Evolutionary conservation across 2,797 vertebrate species (phyloP), one percentile per base, ranked within the genome.

Genomic region (Dipus sagitta): DNA sequence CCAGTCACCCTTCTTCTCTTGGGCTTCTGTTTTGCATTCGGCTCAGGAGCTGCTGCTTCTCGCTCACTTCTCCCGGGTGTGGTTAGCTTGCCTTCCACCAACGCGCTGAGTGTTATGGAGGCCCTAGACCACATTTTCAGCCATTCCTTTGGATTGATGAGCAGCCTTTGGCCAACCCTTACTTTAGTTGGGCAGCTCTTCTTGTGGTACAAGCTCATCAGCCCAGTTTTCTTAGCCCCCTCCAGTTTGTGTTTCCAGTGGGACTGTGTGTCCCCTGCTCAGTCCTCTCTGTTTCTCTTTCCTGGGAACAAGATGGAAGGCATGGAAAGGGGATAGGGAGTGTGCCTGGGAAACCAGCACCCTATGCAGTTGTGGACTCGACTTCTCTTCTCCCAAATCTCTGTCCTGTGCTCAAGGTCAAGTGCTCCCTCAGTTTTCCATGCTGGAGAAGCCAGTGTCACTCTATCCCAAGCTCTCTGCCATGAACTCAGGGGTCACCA

Each of bases 381-480:
- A 64, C 20, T 28, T 20, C 23, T 91, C 83, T 52, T 32, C 64
- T 26, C 14, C 23, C 47, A 64, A 38, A 24, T 65, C n/a, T 79
- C 17, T 14, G 78, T 58, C 23, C 24, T 42, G 34, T 4, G n/a
- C 17, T 88, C 64, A 11, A 38, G 71, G 15, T 26, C 28, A 18
- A 0, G 4, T 9, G 32, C 15, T 0, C 13, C 26, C 32, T 64
- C 62, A 7, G 4, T 10, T 52, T 67, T 52, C 9, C 34, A 18
- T 14, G 32, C 0, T 13, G 28, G 81, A 58, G 60, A 6, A 67
- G 38, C 62, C 0, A 0, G 0, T 3, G 9, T 26, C 11, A 26
- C 14, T 54, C 32, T 28, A 54, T 79, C n/a, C 20, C 34, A 52
- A 38, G 6, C 21, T 10, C 24, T 47, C 23, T 52, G 64, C 38